These are phyloP conservation scores for Dicrostonyx torquatus DNA, from an alignment of 2,797 vertebrate species.

Conservation along the genomic window DNA sequence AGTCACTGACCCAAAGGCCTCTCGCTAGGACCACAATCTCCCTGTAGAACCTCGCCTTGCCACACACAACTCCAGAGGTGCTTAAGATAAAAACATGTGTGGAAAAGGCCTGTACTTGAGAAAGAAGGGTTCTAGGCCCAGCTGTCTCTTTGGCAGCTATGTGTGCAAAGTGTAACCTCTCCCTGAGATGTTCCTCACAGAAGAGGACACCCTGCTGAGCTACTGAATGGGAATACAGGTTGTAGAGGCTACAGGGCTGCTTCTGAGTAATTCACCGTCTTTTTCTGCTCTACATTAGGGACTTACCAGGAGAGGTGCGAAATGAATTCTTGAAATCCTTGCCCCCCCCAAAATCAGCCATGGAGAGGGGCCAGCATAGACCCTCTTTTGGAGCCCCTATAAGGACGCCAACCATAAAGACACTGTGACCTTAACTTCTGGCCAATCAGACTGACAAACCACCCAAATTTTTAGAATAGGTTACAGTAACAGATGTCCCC, in stretches of 20 bases:
- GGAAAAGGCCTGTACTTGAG: not conserved
- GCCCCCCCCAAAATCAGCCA: not conserved
- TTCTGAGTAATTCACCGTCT: not conserved
- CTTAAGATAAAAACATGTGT: not conserved
- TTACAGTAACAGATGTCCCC: not conserved
- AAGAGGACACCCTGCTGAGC: not conserved
- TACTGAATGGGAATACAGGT: not conserved
- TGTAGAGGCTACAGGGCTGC: not conserved
- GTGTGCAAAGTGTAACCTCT: not conserved
- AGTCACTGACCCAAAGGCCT: no score
- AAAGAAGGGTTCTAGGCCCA: not conserved
- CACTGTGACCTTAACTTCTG: not conserved
- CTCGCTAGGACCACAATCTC: not conserved
- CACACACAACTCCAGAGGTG: not conserved
- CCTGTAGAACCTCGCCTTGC: not conserved
- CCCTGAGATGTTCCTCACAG: not conserved
- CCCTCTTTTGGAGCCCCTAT: not conserved
- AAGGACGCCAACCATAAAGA: no score
- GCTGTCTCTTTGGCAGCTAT: not conserved
- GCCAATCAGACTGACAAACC: not conserved
- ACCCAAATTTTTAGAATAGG: not conserved
- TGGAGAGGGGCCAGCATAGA: not conserved
- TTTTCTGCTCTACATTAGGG: fast-evolving
- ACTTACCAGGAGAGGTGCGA: not conserved
- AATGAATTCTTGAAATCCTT: not conserved